phyloP scores from a whole-genome alignment of 2,113 vertebrate genomes.

The Pygathrix nemaeus region DNA sequence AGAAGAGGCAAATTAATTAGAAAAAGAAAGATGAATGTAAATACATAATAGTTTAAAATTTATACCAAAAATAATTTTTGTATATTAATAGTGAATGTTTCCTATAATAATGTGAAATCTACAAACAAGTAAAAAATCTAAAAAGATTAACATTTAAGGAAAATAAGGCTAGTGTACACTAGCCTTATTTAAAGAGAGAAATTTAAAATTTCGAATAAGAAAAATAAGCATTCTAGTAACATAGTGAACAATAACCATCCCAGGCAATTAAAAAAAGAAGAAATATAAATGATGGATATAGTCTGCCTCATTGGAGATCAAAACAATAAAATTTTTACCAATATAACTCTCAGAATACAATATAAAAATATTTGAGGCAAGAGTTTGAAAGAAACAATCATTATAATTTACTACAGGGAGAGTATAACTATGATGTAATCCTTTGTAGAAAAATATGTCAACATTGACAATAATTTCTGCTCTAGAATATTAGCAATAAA shows the following conservation, averaged over 20 bases:
- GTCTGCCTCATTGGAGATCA: background rate
- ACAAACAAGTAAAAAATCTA: background rate
- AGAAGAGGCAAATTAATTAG: background rate
- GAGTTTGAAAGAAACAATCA: background rate
- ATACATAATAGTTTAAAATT: background rate
- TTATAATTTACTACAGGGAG: background rate
- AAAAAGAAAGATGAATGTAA: background rate
- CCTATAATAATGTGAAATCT: background rate
- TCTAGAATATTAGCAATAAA: background rate
- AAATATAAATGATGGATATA: background rate
- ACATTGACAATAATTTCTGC: background rate
- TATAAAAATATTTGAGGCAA: background rate
- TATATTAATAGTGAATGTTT: background rate
- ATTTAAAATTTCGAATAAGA: background rate
- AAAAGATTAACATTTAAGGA: background rate
- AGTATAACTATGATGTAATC: background rate
- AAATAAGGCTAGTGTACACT: background rate
- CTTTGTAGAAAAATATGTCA: background rate
- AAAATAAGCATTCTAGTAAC: background rate
- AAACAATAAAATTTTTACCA: constrained; percentile 22
- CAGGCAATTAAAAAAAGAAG: background rate
- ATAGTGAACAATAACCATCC: background rate
- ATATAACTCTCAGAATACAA: background rate
- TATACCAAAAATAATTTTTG: background rate
- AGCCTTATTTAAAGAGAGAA: background rate